Evolutionary conservation across 2,888 invertebrate genomes (phyloP).

Genomic region (Hoplodrina ambigua): DNA sequence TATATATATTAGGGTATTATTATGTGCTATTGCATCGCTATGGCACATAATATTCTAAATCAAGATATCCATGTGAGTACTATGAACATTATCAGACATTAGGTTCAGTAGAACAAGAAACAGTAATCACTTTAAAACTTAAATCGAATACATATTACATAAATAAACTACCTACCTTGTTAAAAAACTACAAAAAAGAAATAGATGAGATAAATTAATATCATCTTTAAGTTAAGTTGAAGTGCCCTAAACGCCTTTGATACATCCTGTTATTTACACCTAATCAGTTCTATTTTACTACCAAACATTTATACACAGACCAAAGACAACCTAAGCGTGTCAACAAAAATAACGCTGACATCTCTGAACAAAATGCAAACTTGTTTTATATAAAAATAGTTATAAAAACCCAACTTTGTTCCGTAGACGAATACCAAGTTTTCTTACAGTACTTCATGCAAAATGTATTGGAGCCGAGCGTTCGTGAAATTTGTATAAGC

Average conservation of each 20-base stretch:
- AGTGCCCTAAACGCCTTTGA: slow-evolving; percentile 19
- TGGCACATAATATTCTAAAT: too few species aligned
- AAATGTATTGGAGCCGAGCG: slow-evolving; percentile 81
- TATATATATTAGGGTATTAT: too few species aligned
- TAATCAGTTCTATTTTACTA: slow-evolving; percentile 19
- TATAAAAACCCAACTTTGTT: slow-evolving; percentile 72
- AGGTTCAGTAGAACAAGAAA: too few species aligned
- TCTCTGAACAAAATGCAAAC: slow-evolving; percentile 49
- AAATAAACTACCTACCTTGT: background rate
- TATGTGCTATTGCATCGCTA: too few species aligned
- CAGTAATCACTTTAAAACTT: too few species aligned
- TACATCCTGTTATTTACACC: slow-evolving; percentile 10
- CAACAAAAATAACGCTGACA: slow-evolving; percentile 46
- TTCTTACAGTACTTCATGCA: slow-evolving; percentile 80
- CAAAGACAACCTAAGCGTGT: slow-evolving; percentile 1
- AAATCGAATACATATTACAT: too few species aligned
- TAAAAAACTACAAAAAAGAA: background rate
- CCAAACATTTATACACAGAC: slow-evolving; percentile 18
- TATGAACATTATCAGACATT: too few species aligned
- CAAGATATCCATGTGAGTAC: too few species aligned
- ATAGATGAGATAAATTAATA: background rate
- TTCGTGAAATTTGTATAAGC: slow-evolving; percentile 79
- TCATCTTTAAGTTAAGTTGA: slow-evolving; percentile 11
- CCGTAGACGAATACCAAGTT: slow-evolving; percentile 67
- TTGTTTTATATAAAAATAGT: slow-evolving; percentile 71